Evolutionary conservation across 2,888 invertebrate species (phyloP).

Genomic region (Mythimna ferrago): DNA sequence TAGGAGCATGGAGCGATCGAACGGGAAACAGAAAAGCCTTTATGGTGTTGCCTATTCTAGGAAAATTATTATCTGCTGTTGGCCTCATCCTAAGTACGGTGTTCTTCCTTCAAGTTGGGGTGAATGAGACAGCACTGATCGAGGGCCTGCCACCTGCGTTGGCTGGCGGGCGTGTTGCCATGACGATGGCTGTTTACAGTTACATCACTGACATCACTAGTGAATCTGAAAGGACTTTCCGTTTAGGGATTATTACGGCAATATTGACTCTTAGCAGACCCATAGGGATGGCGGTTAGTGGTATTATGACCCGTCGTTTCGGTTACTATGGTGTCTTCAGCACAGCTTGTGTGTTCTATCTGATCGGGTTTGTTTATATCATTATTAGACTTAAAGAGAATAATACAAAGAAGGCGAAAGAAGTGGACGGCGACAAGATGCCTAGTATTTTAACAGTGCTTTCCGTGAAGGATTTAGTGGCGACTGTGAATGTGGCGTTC

Average conservation of each 20-base stretch:
- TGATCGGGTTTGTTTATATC: conserved; percentile 86
- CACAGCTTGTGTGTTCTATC: conserved; percentile 84
- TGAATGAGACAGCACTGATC: conserved; percentile 89
- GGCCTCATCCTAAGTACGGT: conserved; percentile 90
- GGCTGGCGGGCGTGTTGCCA: conserved; percentile 91
- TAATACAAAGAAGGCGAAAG: conserved; percentile 74
- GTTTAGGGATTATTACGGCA: conserved; percentile 91
- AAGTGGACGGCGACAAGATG: conserved; percentile 76
- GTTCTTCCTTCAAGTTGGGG: conserved; percentile 89
- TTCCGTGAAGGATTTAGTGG: conserved; percentile 82
- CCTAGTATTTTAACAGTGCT: conserved; percentile 79
- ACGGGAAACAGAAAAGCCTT: conserved; percentile 91
- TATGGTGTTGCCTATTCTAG: conserved; percentile 91
- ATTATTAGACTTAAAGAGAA: conserved; percentile 83
- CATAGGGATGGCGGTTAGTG: conserved; percentile 89
- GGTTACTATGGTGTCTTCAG: conserved; percentile 88
- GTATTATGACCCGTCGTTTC: conserved; percentile 86
- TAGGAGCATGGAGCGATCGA: conserved; percentile 92
- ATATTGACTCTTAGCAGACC: conserved; percentile 89
- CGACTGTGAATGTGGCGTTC: conserved; percentile 87
- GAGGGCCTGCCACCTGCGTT: conserved; percentile 91
- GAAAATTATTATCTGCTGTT: conserved; percentile 89
- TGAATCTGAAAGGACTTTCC: conserved; percentile 91
- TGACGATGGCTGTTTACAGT: conserved; percentile 92
- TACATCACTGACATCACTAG: conserved; percentile 92